Percentiles rank a stretch among this genome's conserved stretches.
Evolutionary conservation across 2,797 vertebrate genomes (phyloP).

Genomic region (Okamejei kenojei): DNA sequence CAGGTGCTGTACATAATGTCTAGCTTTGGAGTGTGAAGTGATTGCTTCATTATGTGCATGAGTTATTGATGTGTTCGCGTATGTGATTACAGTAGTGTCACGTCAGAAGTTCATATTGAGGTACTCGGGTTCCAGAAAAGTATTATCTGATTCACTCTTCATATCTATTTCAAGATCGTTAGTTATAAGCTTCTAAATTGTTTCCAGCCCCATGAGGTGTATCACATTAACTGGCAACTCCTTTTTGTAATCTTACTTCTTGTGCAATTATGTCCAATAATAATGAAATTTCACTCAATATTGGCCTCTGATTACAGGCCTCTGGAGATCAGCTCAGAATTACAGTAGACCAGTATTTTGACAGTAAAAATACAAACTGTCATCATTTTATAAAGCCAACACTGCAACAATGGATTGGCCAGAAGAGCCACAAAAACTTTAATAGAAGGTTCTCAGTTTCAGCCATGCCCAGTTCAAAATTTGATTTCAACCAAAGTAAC

Average conservation of each 20-base stretch:
- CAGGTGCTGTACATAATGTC: conserved; percentile 25
- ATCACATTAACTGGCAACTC: conserved; percentile 21
- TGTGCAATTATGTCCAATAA: not conserved
- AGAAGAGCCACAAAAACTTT: not conserved
- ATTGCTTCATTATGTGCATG: conserved; percentile 35
- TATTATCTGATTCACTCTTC: conserved; percentile 1
- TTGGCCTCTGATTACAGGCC: conserved; percentile 22
- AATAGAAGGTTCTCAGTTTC: not conserved
- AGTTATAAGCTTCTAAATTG: not conserved
- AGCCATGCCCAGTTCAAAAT: not conserved
- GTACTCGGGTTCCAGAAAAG: not conserved
- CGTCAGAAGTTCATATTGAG: not conserved
- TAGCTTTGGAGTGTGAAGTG: conserved; percentile 28
- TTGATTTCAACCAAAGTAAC: not conserved
- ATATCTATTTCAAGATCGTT: conserved; percentile 25
- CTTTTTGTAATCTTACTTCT: not conserved
- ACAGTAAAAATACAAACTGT: conserved; percentile 7
- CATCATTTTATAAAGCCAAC: not conserved
- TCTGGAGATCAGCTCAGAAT: not conserved
- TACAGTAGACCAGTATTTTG: not conserved
- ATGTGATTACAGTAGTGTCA: conserved; percentile 23
- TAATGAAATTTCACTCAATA: conserved; percentile 1
- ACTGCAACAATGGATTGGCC: not conserved
- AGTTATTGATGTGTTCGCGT: conserved; percentile 30
- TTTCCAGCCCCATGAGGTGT: not conserved